Evolutionary conservation across 1,140 invertebrate species (phyloP).

Genomic region (Hesperophylax magnus): DNA sequence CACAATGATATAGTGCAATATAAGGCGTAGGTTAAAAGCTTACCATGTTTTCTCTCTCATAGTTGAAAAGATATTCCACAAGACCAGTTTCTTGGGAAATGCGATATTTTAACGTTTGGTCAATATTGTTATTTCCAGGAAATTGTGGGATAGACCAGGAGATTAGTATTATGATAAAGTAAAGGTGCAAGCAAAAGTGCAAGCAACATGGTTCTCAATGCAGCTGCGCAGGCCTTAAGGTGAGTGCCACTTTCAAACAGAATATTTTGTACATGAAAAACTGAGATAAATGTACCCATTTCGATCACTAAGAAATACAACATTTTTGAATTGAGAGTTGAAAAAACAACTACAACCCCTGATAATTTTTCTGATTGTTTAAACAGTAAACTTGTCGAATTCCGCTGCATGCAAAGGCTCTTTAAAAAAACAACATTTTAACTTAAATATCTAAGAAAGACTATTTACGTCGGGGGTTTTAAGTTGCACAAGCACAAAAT

Average conservation of each 20-base stretch:
- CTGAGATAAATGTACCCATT: background rate
- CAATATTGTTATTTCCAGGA: constrained; percentile 16
- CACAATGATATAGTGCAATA: background rate
- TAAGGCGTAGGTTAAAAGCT: background rate
- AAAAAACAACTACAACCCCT: too few species aligned
- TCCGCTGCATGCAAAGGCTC: too few species aligned
- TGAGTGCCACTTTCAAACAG: constrained; percentile 62
- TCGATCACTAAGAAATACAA: background rate
- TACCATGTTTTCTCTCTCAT: too few species aligned
- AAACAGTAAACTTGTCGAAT: too few species aligned
- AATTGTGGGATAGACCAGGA: background rate
- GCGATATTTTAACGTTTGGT: too few species aligned
- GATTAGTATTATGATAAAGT: too few species aligned
- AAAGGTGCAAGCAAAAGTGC: background rate
- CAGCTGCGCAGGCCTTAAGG: constrained; percentile 80
- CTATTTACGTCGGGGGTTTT: too few species aligned
- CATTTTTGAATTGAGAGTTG: background rate
- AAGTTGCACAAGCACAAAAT: too few species aligned
- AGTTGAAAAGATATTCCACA: too few species aligned
- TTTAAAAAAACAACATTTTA: too few species aligned
- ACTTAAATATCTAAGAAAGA: too few species aligned
- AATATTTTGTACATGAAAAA: background rate
- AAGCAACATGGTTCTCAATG: constrained; percentile 78
- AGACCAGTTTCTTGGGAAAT: too few species aligned
- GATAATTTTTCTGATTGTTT: background rate